These are phyloP conservation scores for Mesoligia furuncula DNA, from an alignment of 2,888 invertebrate genomes.

Conservation along the genomic window DNA sequence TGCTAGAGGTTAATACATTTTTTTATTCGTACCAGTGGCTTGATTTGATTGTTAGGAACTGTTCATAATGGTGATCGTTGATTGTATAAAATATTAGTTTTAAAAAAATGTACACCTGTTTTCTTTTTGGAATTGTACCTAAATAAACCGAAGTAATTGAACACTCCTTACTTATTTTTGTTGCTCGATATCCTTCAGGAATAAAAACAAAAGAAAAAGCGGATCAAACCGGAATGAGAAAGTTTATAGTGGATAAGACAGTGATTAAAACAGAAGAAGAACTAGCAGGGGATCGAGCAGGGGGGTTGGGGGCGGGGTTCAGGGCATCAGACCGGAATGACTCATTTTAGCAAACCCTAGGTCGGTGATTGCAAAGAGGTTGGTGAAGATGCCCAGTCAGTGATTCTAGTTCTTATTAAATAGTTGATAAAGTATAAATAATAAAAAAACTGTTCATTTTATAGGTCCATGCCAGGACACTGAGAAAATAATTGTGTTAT, in stretches of 20 bases:
- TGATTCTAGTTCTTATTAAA: neutral
- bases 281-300: too few relatives aligned
- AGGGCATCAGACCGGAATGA: too few relatives aligned
- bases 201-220: too few relatives aligned
- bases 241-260: too few relatives aligned
- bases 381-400: neutral
- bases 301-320: too few relatives aligned
- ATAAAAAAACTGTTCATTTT: neutral
- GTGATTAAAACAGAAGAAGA: too few relatives aligned
- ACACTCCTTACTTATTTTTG: too few relatives aligned
- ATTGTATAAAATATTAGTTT: neutral
- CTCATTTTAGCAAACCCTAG: neutral
- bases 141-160: neutral
- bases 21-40: slow-evolving; percentile 84
- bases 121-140: neutral
- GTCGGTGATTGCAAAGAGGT: neutral
- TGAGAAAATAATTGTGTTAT: neutral
- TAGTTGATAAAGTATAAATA: neutral
- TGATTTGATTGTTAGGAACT: slow-evolving; percentile 74
- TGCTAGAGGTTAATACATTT: slow-evolving; percentile 82
- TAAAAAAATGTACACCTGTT: neutral
- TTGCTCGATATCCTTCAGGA: too few relatives aligned
- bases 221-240: too few relatives aligned
- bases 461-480: neutral
- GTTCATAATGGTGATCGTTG: slow-evolving; percentile 52